Percentiles rank a stretch among this genome's conserved stretches.
Evolutionary conservation across 1,140 invertebrate genomes (phyloP).

Genomic region (Hylaeus anthracinus): DNA sequence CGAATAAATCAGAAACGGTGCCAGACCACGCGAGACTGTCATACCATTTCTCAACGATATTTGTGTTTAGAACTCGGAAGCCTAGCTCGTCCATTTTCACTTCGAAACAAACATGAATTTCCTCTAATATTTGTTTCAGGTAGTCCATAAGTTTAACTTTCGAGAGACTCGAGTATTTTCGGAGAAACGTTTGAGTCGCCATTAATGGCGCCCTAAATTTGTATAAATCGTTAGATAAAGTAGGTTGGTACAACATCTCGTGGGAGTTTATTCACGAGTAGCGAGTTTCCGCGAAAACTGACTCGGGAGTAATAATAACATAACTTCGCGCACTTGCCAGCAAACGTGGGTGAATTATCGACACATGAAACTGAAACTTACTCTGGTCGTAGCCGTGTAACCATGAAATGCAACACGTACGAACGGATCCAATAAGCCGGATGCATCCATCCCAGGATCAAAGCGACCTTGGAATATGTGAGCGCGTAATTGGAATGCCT

Average conservation of each 20-base stretch:
- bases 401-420: constrained; percentile 79
- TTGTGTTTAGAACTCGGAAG: too few species aligned
- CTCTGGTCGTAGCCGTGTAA: constrained; percentile 71
- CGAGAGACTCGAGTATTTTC: too few species aligned
- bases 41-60: too few species aligned
- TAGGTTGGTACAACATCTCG: too few species aligned
- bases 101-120: too few species aligned
- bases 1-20: too few species aligned
- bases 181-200: too few species aligned
- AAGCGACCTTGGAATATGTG: constrained; percentile 85
- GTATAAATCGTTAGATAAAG: not conserved
- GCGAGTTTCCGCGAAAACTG: not conserved
- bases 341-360: constrained; percentile 23
- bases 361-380: constrained; percentile 61
- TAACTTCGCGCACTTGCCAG: not conserved
- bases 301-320: not conserved
- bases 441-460: constrained; percentile 80
- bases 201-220: too few species aligned
- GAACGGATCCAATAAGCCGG: constrained; percentile 81
- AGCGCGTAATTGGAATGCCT: constrained; percentile 81
- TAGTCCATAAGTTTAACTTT: too few species aligned
- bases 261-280: not conserved
- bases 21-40: too few species aligned
- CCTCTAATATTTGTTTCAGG: too few species aligned
- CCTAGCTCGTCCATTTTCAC: too few species aligned